Evolutionary conservation across 2,113 vertebrate genomes (phyloP).

Genomic region (Formicarius rufipectus): DNA sequence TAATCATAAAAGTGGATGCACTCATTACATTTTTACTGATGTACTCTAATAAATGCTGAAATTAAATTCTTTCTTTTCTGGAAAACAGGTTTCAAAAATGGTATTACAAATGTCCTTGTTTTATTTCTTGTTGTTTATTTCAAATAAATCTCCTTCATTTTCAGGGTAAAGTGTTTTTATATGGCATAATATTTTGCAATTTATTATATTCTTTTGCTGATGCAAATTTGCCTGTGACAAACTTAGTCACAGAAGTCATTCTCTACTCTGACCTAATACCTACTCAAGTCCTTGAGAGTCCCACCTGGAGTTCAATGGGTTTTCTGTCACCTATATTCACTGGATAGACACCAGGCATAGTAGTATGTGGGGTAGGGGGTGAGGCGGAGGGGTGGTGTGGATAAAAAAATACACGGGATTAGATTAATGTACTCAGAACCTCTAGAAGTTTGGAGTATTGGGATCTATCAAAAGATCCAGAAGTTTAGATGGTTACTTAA

Average conservation of each 20-base stretch:
- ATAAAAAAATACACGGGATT: neutral
- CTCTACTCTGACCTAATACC: neutral
- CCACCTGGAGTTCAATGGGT: neutral
- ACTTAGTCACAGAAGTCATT: neutral
- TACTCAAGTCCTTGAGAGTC: neutral
- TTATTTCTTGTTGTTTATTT: neutral
- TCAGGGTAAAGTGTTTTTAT: neutral
- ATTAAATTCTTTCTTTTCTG: neutral
- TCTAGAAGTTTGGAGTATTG: neutral
- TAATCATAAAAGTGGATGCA: constrained; percentile 17
- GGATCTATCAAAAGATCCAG: neutral
- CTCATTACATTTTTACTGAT: constrained; percentile 4
- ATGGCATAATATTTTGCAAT: neutral
- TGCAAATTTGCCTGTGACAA: neutral
- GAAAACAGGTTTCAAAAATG: neutral
- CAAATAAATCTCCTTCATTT: neutral
- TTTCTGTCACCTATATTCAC: neutral
- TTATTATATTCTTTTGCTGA: neutral
- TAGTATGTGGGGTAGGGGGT: too few species aligned
- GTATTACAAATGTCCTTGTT: neutral
- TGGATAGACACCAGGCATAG: neutral
- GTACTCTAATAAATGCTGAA: constrained; percentile 20
- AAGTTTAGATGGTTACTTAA: neutral
- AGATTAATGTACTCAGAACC: neutral
- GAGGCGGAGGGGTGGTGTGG: neutral